Conservation (phyloP, 53 echinoderm and acorn worm genomes). For the Stichopus horrens region DNA sequence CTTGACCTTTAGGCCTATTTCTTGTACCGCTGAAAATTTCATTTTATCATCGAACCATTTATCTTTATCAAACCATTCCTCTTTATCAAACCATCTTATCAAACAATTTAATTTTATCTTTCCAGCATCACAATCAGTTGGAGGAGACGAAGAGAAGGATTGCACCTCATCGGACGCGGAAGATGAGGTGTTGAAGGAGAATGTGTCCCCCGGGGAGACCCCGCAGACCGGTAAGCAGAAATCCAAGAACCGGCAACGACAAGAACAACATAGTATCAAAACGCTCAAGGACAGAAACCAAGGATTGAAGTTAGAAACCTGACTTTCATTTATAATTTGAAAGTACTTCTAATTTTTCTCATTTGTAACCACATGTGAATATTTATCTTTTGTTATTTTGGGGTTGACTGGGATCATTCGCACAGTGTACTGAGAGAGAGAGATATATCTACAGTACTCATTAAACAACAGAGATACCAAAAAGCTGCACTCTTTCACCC, state of each 20-base stretch:
- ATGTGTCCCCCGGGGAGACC: neutral
- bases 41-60: no score
- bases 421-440: no score
- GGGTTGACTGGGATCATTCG: no score
- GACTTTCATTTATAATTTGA: neutral
- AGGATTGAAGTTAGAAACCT: slow-evolving; percentile 9
- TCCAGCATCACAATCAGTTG: no score
- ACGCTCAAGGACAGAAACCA: slow-evolving; percentile 18
- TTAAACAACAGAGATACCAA: no score
- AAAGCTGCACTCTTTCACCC: no score
- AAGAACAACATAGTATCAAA: neutral
- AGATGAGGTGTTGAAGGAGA: neutral
- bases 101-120: no score
- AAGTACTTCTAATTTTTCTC: neutral
- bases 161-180: neutral
- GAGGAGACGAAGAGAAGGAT: neutral
- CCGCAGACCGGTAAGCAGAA: slow-evolving; percentile 22
- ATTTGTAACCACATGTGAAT: neutral
- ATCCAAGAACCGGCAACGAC: slow-evolving; percentile 6
- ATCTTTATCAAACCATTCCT: no score
- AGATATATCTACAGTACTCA: no score
- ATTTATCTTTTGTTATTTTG: neutral
- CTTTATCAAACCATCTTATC: no score
- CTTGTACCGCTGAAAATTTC: no score
- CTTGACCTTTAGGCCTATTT: no score